These are phyloP conservation scores for Pagrus major DNA, from an alignment of 2,113 vertebrate genomes.

Conservation along the genomic window DNA sequence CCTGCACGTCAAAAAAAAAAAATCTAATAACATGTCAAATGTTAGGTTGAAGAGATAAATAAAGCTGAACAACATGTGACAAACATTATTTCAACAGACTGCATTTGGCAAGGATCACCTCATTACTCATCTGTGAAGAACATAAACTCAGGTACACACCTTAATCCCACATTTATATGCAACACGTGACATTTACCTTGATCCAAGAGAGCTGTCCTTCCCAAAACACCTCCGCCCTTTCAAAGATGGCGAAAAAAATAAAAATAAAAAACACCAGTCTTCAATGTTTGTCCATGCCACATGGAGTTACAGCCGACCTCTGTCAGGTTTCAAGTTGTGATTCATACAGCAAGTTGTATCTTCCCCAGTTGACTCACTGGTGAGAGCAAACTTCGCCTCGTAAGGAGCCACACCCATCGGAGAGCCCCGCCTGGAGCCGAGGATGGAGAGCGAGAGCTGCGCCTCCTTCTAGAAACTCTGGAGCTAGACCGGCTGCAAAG, in stretches of 20 bases:
- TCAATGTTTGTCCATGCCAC: background rate
- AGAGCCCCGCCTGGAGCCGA: background rate
- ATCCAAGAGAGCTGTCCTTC: background rate
- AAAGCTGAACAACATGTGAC: background rate
- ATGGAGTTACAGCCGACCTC: background rate
- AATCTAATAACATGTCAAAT: background rate
- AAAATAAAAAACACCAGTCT: background rate
- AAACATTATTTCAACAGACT: background rate
- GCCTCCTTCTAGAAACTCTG: slow-evolving; percentile 27
- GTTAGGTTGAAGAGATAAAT: background rate
- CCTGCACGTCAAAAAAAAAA: background rate
- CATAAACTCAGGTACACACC: background rate
- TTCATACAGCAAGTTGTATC: background rate
- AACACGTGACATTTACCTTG: slow-evolving; percentile 43
- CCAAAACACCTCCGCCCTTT: slow-evolving; percentile 1
- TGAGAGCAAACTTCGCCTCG: slow-evolving; percentile 3
- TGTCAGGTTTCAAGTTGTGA: background rate
- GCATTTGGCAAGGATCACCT: background rate
- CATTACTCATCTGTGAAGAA: background rate
- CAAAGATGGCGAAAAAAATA: background rate
- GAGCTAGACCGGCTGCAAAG: slow-evolving; percentile 3
- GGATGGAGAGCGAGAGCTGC: background rate
- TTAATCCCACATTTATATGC: background rate
- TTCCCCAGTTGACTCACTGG: background rate
- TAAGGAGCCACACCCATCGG: slow-evolving; percentile 57